Conservation (phyloP, 2,113 vertebrate species). For the Haemorhous mexicanus region DNA sequence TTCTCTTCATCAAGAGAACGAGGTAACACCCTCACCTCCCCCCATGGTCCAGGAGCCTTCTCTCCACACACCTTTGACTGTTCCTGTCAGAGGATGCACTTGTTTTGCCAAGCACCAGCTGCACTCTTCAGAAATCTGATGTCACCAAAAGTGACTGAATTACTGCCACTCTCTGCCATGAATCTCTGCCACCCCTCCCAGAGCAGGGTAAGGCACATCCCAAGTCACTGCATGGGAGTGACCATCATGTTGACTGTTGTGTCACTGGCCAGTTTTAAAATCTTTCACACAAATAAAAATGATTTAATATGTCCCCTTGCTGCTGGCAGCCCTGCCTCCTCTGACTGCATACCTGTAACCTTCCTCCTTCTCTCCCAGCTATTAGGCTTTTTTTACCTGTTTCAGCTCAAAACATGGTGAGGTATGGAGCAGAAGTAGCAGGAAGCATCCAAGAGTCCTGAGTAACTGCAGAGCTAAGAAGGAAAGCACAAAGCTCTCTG, state of each 20-base stretch:
- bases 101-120: not conserved
- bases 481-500: not conserved
- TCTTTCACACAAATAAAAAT: not conserved
- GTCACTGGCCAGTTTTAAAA: not conserved
- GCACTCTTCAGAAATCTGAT: not conserved
- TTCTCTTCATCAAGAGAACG: not conserved
- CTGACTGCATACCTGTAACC: not conserved
- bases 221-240: accelerated
- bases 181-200: not conserved
- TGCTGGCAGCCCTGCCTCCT: not conserved
- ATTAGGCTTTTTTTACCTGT: not conserved
- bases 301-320: not conserved
- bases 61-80: accelerated
- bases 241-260: accelerated
- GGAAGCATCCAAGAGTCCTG: not conserved
- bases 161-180: not conserved
- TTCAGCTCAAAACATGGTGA: not conserved
- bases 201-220: accelerated
- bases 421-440: not conserved
- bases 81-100: accelerated
- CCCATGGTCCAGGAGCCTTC: not conserved
- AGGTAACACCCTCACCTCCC: not conserved
- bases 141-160: not conserved
- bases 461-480: not conserved
- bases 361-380: not conserved